Base-by-base conservation (phyloP, 2,888 invertebrate species). In the Thereva unica region DNA sequence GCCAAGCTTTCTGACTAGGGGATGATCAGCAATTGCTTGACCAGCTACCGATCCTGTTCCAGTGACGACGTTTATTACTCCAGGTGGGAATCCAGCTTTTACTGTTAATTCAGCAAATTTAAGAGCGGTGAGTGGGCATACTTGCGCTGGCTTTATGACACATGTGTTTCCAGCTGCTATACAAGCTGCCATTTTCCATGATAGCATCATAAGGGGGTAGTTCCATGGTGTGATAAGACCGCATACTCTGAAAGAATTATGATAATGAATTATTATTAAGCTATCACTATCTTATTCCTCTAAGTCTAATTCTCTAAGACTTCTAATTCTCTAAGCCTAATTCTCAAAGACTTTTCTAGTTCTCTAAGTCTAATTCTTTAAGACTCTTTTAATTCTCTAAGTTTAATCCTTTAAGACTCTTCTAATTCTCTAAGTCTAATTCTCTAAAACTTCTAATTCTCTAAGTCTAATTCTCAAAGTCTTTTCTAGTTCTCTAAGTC, bases 121-220 rank as follows among this genome's bases (percentile, higher is more conserved):
- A 10, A 97, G 82, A 0, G 97, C 97, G 0, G 97, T 97, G 35
- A 97, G 82, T 0, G 97, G 96, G 66, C 94, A 95, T 0, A 91
- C 90, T 75, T 91, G 91, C 0, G 97, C 97, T 0, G 97, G 97
- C 80, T 97, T 97, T 80, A 97, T 92, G 0, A 97, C 89, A 0
- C 97, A 95, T 0, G 97, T 96, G 78, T 97, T 97, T 42, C 97
- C 97, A 6, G 97, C 96, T 0, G 97, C 96, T 54, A 97, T 83
- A 76, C 97, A 97, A 3, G 97, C 95, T 0, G 97, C 96, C 95
- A 97, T 95, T 81, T 97, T 97, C 97, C 97, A 97, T 0, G 95
- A 93, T 8, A 97, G 82, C 97, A 97, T 98, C 97, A 98, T 97
- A 7, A 98, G 83, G 0, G 97, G 97, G 79, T 97, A 98, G 80